Evolutionary conservation across 2,888 invertebrate species (phyloP).

Genomic region (Acholoe squamosa): DNA sequence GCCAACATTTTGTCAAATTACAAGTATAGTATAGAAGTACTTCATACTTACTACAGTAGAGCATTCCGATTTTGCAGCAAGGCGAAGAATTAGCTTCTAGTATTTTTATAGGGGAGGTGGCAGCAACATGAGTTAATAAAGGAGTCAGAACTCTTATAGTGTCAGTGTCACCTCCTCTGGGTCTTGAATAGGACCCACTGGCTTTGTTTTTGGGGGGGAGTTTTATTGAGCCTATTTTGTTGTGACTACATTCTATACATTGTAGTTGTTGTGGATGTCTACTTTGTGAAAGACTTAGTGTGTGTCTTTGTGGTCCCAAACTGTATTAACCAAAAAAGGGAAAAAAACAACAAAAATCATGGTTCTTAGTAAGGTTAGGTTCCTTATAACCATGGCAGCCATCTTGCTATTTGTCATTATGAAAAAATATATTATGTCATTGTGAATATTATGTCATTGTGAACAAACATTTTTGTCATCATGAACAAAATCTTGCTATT

Average conservation of each 20-base stretch:
- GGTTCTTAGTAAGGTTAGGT: neutral
- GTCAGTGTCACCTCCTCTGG: no score
- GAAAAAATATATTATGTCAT: neutral
- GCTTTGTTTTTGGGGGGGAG: neutral
- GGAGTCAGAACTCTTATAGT: no score
- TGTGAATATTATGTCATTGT: neutral
- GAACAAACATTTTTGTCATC: neutral
- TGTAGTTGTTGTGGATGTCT: slow-evolving; percentile 15
- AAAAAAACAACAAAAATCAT: no score
- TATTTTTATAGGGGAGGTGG: neutral
- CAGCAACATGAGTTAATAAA: neutral
- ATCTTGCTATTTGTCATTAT: neutral
- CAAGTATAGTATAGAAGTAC: neutral
- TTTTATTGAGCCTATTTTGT: neutral
- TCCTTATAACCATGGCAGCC: neutral
- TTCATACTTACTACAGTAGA: slow-evolving; percentile 16
- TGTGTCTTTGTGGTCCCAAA: neutral
- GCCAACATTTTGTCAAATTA: neutral
- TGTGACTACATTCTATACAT: slow-evolving; percentile 16
- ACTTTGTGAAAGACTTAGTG: neutral
- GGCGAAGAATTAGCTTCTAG: neutral
- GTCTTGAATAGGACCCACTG: no score
- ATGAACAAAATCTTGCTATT: neutral
- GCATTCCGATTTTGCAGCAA: slow-evolving; percentile 21
- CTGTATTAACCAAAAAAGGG: neutral